Conservation (phyloP, 2,888 invertebrate species). For the Rhagophthalmus giganteus region DNA sequence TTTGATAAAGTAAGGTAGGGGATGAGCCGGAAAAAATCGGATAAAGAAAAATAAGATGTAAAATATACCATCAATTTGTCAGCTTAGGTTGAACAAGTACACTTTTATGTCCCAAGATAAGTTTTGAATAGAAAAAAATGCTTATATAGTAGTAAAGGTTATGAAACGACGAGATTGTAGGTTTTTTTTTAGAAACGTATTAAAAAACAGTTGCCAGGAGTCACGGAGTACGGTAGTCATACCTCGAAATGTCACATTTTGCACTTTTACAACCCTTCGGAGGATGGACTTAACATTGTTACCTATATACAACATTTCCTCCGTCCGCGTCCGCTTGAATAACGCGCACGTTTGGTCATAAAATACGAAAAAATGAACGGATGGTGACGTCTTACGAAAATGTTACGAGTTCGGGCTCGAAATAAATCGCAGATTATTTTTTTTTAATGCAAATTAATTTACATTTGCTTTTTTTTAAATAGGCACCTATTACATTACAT, state of each 20-base stretch:
- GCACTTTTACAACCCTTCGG: constrained; percentile 43
- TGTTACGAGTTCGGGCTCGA: background rate
- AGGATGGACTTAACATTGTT: constrained; percentile 40
- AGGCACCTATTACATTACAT: too few species aligned
- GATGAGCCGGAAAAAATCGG: constrained; percentile 29
- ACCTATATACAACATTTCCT: constrained; percentile 32
- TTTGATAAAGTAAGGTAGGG: constrained; percentile 31
- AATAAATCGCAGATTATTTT: constrained; percentile 1
- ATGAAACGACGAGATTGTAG: too few species aligned
- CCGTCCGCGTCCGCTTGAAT: constrained; percentile 31
- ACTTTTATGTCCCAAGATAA: constrained; percentile 17
- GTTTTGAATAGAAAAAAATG: constrained; percentile 16
- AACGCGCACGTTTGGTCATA: constrained; percentile 34
- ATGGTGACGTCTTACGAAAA: constrained; percentile 19
- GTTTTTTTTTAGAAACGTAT: background rate
- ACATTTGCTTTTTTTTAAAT: background rate
- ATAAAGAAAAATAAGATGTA: constrained; percentile 29
- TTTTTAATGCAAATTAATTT: constrained; percentile 1
- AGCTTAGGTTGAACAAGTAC: constrained; percentile 15
- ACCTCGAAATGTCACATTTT: constrained; percentile 28
- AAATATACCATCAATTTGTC: constrained; percentile 30
- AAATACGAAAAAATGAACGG: constrained; percentile 32
- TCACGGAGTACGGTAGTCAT: constrained; percentile 9
- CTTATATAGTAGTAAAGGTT: background rate
- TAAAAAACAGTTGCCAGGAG: constrained; percentile 1